Percentiles rank a stretch among this genome's conserved stretches.
Evolutionary conservation across 2,888 invertebrate species (phyloP).

Genomic region (Tipula unca): DNA sequence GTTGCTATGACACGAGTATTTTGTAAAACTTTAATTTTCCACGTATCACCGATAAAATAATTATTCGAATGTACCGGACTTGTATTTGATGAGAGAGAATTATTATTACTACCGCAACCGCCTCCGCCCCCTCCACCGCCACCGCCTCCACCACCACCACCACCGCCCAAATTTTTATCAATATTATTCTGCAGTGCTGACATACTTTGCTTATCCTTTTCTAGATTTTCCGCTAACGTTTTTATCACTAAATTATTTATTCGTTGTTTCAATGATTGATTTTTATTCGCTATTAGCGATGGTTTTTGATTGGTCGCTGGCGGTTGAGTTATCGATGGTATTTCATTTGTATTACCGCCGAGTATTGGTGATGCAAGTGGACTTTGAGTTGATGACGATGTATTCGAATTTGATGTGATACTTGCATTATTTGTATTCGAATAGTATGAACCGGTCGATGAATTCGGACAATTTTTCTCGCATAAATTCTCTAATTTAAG

Average conservation of each 20-base stretch:
- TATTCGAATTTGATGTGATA: slow-evolving; percentile 21
- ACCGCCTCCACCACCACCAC: not conserved
- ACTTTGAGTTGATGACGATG: slow-evolving; percentile 22
- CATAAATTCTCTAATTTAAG: slow-evolving; percentile 41
- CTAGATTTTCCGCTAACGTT: slow-evolving; percentile 79
- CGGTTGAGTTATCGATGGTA: not conserved
- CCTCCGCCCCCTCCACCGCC: slow-evolving; percentile 39
- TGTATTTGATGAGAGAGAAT: slow-evolving; percentile 42
- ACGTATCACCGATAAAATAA: slow-evolving; percentile 57
- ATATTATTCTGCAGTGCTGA: slow-evolving; percentile 28
- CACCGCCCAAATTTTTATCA: slow-evolving; percentile 24
- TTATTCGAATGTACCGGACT: slow-evolving; percentile 39
- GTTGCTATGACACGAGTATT: slow-evolving; percentile 73
- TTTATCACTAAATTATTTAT: slow-evolving; percentile 82
- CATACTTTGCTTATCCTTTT: slow-evolving; percentile 40
- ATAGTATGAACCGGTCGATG: slow-evolving; percentile 52
- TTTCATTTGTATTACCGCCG: slow-evolving; percentile 29
- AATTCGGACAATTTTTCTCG: slow-evolving; percentile 42
- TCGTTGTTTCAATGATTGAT: slow-evolving; percentile 77
- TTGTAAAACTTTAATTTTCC: slow-evolving; percentile 74
- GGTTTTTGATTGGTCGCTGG: slow-evolving; percentile 27
- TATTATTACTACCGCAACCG: slow-evolving; percentile 40
- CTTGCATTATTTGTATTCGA: slow-evolving; percentile 46
- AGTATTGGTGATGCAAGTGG: slow-evolving; percentile 27
- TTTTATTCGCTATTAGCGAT: slow-evolving; percentile 37